phyloP scores from a whole-genome alignment of 2,888 invertebrate species.

The Abrostola tripartita region DNA sequence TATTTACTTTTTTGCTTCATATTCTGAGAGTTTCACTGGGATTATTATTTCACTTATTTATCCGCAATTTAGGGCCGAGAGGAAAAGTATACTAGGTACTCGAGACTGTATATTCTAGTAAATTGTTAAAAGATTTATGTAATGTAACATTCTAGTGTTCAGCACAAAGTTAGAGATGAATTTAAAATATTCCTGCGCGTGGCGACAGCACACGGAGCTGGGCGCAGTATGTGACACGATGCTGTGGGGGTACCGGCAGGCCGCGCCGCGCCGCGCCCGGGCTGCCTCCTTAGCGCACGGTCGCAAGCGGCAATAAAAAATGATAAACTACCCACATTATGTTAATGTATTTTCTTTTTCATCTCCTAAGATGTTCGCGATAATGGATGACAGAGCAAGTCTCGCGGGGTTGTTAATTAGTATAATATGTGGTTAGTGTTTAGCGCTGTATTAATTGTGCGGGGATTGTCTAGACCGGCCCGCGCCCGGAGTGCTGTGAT shows the following conservation, averaged over 20 bases:
- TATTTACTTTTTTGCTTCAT: conserved; percentile 33
- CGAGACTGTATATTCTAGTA: conserved; percentile 10
- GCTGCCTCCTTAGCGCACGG: conserved; percentile 29
- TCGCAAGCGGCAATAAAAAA: conserved; percentile 49
- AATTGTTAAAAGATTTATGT: conserved; percentile 18
- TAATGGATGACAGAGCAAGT: conserved; percentile 28
- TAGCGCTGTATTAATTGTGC: conserved; percentile 39
- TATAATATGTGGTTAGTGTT: conserved; percentile 43
- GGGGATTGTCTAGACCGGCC: conserved; percentile 34
- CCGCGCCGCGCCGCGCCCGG: conserved; percentile 27
- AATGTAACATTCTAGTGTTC: conserved; percentile 21
- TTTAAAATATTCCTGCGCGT: conserved; percentile 23
- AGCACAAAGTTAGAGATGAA: conserved; percentile 16
- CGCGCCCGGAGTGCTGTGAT: conserved; percentile 39
- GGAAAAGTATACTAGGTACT: conserved; percentile 9
- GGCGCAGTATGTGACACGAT: conserved; percentile 5
- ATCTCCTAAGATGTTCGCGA: conserved; percentile 42
- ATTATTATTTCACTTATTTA: conserved; percentile 42
- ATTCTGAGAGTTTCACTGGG: conserved; percentile 26
- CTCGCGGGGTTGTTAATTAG: conserved; percentile 31
- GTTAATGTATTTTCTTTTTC: conserved; percentile 53
- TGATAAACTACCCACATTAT: conserved; percentile 54
- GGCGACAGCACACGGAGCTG: conserved; percentile 19
- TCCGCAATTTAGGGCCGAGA: conserved; percentile 24
- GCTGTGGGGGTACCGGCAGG: conserved; percentile 11